phyloP scores from a whole-genome alignment of 2,797 vertebrate genomes.

The Paramormyrops hopkinsi region DNA sequence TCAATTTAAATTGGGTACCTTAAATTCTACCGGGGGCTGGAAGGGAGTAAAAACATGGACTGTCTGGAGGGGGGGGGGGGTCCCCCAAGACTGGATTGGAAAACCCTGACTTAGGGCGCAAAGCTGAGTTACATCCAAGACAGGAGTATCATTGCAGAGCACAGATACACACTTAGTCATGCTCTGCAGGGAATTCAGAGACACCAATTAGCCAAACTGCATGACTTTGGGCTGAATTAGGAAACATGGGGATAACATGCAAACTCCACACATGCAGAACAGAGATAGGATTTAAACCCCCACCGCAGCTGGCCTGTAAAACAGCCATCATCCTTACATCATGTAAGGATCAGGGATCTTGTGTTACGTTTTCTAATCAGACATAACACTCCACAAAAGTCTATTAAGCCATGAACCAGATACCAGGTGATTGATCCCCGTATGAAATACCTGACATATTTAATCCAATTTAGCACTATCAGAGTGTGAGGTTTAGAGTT shows the following conservation, averaged over 20 bases:
- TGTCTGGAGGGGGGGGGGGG: background rate
- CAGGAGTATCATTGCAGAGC: background rate
- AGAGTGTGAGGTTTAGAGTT: constrained; percentile 52
- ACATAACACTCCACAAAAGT: constrained; percentile 50
- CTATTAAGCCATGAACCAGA: constrained; percentile 57
- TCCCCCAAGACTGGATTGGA: background rate
- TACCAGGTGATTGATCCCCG: constrained; percentile 58
- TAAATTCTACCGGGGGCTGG: background rate
- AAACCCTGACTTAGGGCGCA: background rate
- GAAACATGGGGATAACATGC: background rate
- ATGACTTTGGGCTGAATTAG: background rate
- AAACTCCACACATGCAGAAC: background rate
- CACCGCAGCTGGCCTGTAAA: background rate
- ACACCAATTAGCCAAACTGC: background rate
- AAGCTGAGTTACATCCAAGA: background rate
- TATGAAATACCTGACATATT: constrained; percentile 63
- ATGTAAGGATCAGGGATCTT: constrained; percentile 34
- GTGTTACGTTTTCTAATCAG: constrained; percentile 49
- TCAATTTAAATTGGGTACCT: background rate
- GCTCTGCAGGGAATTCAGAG: background rate
- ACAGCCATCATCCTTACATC: constrained; percentile 30
- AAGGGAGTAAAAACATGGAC: background rate
- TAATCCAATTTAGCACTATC: constrained; percentile 55
- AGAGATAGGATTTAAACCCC: background rate
- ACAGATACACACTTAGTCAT: background rate